phyloP scores from a whole-genome alignment of 1,140 invertebrate genomes.

The Ditylenchus dipsaci region DNA sequence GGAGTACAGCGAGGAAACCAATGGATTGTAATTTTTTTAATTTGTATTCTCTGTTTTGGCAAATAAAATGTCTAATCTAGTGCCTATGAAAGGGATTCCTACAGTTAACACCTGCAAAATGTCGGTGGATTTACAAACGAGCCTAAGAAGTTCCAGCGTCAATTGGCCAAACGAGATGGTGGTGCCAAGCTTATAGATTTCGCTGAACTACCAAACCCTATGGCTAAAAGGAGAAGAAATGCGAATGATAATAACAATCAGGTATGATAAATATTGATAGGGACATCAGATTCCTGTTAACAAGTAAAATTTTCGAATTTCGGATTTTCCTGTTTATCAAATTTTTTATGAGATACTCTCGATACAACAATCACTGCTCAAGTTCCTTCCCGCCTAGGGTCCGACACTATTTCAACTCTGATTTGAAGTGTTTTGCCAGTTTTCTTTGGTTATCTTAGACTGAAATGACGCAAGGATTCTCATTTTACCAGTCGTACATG shows the following conservation, averaged over 20 bases:
- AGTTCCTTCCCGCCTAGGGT: too few species aligned
- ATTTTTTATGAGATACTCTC: too few species aligned
- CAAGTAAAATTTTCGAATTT: not conserved
- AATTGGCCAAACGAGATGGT: conserved; percentile 35
- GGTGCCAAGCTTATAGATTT: conserved; percentile 43
- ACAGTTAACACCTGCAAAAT: conserved; percentile 35
- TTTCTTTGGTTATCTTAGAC: too few species aligned
- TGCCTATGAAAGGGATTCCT: conserved; percentile 32
- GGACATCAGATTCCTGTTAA: not conserved
- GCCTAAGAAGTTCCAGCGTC: conserved; percentile 41
- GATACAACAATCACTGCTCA: too few species aligned
- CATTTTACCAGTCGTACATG: too few species aligned
- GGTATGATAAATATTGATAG: not conserved
- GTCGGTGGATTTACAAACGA: conserved; percentile 46
- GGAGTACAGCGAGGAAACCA: conserved; percentile 32
- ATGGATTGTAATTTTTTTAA: not conserved
- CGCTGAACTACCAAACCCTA: conserved; percentile 38
- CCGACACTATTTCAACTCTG: too few species aligned
- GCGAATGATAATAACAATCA: not conserved
- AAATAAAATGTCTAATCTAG: conserved; percentile 1
- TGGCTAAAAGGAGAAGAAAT: conserved; percentile 8
- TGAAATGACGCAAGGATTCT: too few species aligned
- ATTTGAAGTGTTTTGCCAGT: too few species aligned
- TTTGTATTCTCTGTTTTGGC: not conserved
- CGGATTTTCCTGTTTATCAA: too few species aligned